These are phyloP conservation scores for Acanthosepion lycidas DNA, from an alignment of 2,888 invertebrate species.

Conservation along the genomic window DNA sequence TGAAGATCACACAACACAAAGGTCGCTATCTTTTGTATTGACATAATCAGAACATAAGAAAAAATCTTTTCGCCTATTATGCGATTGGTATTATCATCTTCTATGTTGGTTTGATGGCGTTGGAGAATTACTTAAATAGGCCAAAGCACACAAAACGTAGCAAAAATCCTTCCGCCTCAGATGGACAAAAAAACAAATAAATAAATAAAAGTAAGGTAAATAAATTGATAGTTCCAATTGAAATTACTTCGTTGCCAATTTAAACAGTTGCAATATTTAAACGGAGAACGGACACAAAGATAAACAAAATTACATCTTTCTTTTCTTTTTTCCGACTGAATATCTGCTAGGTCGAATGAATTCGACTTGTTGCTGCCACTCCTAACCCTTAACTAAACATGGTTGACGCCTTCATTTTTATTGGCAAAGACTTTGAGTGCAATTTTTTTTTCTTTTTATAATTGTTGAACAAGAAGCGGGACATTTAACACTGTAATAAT, in stretches of 20 bases:
- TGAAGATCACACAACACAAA: neutral
- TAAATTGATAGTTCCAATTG: neutral
- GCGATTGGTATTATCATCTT: neutral
- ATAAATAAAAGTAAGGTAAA: neutral
- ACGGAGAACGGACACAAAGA: neutral
- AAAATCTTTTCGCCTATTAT: neutral
- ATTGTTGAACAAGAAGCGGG: neutral
- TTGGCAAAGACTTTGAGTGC: neutral
- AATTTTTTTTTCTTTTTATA: neutral
- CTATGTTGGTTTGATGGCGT: neutral
- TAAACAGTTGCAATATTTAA: conserved; percentile 11
- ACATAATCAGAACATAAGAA: neutral
- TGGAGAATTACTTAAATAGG: neutral
- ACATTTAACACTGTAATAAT: conserved; percentile 12
- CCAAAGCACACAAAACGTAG: neutral
- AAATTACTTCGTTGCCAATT: neutral
- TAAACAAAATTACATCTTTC: conserved; percentile 7
- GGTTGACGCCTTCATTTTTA: conserved; percentile 20
- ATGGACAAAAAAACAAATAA: neutral
- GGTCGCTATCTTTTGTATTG: neutral
- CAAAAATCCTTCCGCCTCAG: neutral
- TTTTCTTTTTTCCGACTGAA: neutral
- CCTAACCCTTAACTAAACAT: conserved; percentile 17
- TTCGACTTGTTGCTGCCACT: neutral
- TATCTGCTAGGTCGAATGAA: neutral